phyloP scores from a whole-genome alignment of 2,797 vertebrate species.

The Naso thynnoides region DNA sequence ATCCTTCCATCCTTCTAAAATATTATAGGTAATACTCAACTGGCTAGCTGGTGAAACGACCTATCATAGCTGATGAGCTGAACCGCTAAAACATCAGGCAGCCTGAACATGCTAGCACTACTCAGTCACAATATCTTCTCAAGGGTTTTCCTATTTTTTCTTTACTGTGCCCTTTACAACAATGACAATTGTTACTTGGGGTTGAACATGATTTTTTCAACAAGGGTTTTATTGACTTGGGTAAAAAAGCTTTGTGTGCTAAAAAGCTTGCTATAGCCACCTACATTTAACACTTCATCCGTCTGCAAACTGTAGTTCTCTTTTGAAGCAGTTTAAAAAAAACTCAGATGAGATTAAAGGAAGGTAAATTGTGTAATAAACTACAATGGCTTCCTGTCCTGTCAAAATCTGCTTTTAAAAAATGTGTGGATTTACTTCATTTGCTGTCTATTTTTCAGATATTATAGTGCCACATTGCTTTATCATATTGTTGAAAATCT shows the following conservation, averaged over 20 bases:
- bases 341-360: not conserved
- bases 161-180: not conserved
- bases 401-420: not conserved
- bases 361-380: not conserved
- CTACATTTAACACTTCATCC: not conserved
- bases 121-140: not conserved
- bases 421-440: not conserved
- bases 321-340: not conserved
- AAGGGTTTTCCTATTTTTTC: not conserved
- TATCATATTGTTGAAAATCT: slow-evolving; percentile 9
- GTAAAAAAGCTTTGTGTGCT: not conserved
- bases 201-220: not conserved
- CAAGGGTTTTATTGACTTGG: not conserved
- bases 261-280: too few relatives aligned
- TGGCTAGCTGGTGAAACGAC: not conserved
- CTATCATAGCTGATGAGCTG: not conserved
- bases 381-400: not conserved
- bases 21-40: not conserved
- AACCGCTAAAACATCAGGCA: too few relatives aligned
- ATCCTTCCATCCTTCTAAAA: not conserved
- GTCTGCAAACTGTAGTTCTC: not conserved
- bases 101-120: too few relatives aligned
- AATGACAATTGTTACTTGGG: not conserved
- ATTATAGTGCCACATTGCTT: not conserved
- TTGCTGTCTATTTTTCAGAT: not conserved